Base-by-base conservation (phyloP, 2,797 vertebrate species). In the Hybognathus amarus region DNA sequence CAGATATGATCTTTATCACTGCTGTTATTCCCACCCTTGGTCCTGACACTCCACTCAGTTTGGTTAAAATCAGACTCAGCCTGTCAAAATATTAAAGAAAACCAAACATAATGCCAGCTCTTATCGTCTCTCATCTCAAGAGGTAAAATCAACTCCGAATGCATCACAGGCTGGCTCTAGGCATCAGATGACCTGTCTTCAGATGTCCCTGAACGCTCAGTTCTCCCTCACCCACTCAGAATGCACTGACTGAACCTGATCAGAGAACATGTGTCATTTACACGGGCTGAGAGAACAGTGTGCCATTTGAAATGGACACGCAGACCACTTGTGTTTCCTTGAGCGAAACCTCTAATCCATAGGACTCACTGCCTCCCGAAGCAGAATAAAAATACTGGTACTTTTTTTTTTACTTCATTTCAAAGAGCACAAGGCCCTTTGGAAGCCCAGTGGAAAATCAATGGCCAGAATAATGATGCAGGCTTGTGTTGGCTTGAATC, bases 381-480 rank as follows among this genome's bases (percentile, higher is more conserved):
- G 84, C 61, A 79, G 70, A 90, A 89, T 87, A 83, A 85, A 87
- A 77, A 86, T 68, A 64, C 87, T 82, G 74, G 85, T 88, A 71
- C 88, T 83, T 92, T 91, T 88, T 92, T 93, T 93, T 93, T 90
- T 89, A 87, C 91, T 91, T 92, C 77, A 89, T 92, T 91, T 92
- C 79, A 91, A 86, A 91, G 79, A 89, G 74, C 75, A 40, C 77
- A 54, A 87, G 87, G 77, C 87, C 89, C 87, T 85, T 87, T 78
- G 86, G 90, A 80, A 76, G 82, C 69, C 69, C 70, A 79, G 83
- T 82, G 59, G 84, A 88, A 88, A 93, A 93, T 94, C 93, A 93
- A 94, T 93, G 89, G 78, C 64, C 71, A 87, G 91, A 91, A 92
- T 94, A 93, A 94, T 92, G 91, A 94, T 89, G 90, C 85, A 73